Evolutionary conservation across 2,797 vertebrate species (phyloP).

Genomic region (Helicolenus hilgendorfi): DNA sequence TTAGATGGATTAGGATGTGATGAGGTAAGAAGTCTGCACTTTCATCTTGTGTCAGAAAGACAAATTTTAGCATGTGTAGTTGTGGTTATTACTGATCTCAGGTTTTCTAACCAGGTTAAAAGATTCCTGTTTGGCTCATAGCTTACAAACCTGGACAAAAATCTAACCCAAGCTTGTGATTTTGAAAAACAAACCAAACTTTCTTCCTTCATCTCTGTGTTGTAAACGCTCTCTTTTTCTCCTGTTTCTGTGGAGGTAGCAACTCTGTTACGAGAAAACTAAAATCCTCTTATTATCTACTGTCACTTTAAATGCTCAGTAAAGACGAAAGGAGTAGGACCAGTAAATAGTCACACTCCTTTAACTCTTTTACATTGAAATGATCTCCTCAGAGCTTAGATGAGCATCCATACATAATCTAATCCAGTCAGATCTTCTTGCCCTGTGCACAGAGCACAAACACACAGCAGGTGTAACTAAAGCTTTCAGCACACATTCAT

Average conservation of each 20-base stretch:
- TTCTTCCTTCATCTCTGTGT: neutral
- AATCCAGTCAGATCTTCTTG: neutral
- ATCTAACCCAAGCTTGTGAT: neutral
- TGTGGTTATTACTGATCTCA: neutral
- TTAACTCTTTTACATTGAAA: neutral
- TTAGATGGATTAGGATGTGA: neutral
- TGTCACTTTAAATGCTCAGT: neutral
- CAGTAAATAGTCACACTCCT: neutral
- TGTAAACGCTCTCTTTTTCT: neutral
- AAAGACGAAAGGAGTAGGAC: neutral
- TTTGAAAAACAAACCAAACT: neutral
- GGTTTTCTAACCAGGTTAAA: constrained; percentile 1
- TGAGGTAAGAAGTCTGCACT: neutral
- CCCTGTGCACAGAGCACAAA: neutral
- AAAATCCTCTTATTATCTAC: neutral
- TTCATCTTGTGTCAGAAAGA: neutral
- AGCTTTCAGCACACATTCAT: constrained; percentile 71
- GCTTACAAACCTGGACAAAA: neutral
- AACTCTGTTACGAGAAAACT: neutral
- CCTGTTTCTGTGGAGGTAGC: neutral
- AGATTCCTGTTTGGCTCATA: neutral
- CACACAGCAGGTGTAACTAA: constrained; percentile 62
- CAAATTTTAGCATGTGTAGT: neutral
- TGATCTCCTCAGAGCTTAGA: neutral
- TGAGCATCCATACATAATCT: neutral